Evolutionary conservation across 2,113 vertebrate genomes (phyloP), one percentile per base, ranked within the genome.

Genomic region (Regulus satrapa): DNA sequence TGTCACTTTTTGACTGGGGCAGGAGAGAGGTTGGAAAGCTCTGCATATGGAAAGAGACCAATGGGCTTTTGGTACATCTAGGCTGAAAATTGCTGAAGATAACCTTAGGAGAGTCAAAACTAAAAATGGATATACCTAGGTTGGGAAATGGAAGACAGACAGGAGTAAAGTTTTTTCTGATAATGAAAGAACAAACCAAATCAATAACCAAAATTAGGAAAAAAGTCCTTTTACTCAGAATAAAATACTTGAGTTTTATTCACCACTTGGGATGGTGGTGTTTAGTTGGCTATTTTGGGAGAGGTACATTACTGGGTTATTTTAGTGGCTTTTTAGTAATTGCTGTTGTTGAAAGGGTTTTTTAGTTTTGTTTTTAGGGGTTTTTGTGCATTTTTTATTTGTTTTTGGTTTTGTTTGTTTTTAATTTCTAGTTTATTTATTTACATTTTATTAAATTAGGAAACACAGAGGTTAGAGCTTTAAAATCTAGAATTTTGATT

Each of bases 161-260:
- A 71, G 19, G 28, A 54, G 9, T 64, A 46, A 68, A 64, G 2
- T 5, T 66, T 66, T 78, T 55, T 88, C 2, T 46, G 56, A 20
- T 43, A 77, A 34, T 18, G 31, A 48, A 83, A 75, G 21, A 36
- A 73, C 20, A 64, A 48, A 51, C 31, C 7, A 12, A 61, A 51
- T 32, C 6, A 48, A 80, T n/a, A 40, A 62, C 40, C 6, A 58
- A 43, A 85, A 90, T 52, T 36, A 66, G 12, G 59, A 55, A 72
- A 17, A 21, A 29, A 2, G 14, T 66, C 0, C 51, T 80, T 72
- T 48, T 24, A 46, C 7, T 0, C 0, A 62, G 13, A 76, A 63
- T 40, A 63, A 80, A 77, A 64, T 51, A 1, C 6, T 92, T 31
- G 58, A 36, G 12, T 68, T 49, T n/a, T n/a, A n/a, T n/a, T n/a